Percentiles rank a stretch among this genome's conserved stretches.
These are phyloP conservation scores for Spilogale gracilis DNA, from an alignment of 2,113 vertebrate genomes.

Conservation along the genomic window DNA sequence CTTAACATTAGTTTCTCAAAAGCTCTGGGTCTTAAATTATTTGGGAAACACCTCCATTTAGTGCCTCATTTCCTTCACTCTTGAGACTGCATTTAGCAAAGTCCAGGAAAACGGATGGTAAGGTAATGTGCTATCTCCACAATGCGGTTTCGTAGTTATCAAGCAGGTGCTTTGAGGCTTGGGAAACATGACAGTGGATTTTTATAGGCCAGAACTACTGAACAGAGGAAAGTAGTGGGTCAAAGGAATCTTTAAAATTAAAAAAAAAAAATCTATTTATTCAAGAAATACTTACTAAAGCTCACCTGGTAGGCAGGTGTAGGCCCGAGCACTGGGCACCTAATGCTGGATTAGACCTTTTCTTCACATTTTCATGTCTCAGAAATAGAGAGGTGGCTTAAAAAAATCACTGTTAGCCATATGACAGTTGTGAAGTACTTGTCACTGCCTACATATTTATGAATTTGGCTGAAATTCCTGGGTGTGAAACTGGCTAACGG, in stretches of 20 bases:
- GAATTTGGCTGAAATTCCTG: background rate
- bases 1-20: background rate
- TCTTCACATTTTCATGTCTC: background rate
- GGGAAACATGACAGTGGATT: background rate
- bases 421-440: background rate
- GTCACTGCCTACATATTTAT: background rate
- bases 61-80: background rate
- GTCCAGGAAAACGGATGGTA: conserved; percentile 25
- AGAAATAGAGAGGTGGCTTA: background rate
- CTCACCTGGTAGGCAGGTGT: background rate
- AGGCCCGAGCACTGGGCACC: background rate
- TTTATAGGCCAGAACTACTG: background rate
- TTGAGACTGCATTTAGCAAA: conserved; percentile 17
- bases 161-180: background rate
- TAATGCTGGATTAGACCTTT: background rate
- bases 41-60: background rate
- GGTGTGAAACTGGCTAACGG: background rate
- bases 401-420: background rate
- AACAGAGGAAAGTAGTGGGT: background rate
- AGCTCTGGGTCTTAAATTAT: conserved; percentile 1
- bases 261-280: background rate
- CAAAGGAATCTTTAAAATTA: background rate
- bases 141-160: background rate
- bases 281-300: background rate
- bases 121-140: background rate